A percentile compares a stretch with the other conserved stretches of the same genome.
Evolutionary conservation across 2,113 vertebrate genomes (phyloP).

Genomic region (Oophaga pumilio): DNA sequence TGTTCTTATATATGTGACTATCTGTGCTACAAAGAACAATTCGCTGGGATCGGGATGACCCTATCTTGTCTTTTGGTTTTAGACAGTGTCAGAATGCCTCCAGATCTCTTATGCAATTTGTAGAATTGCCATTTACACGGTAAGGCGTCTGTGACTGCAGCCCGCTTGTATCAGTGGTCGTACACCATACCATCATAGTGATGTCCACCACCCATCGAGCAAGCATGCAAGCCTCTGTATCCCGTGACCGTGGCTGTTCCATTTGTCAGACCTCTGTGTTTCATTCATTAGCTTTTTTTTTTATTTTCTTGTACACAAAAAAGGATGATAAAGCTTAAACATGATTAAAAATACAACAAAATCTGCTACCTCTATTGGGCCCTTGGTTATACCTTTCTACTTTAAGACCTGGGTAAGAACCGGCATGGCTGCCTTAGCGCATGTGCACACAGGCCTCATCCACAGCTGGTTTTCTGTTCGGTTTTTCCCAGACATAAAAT

Average conservation of each 20-base stretch:
- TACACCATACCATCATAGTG: conserved; percentile 1
- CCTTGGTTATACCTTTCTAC: too few relatives aligned
- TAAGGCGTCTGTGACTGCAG: conserved; percentile 70
- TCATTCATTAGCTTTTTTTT: background rate
- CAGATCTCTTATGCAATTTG: conserved; percentile 88
- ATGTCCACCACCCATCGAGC: conserved; percentile 2
- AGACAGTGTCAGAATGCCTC: conserved; percentile 88
- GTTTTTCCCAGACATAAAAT: too few relatives aligned
- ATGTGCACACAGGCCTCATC: too few relatives aligned
- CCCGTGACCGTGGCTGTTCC: background rate
- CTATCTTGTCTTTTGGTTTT: conserved; percentile 70
- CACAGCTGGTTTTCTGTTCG: too few relatives aligned
- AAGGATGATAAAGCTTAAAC: background rate
- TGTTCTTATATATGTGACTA: background rate
- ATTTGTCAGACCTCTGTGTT: background rate
- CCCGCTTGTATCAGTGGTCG: conserved; percentile 53
- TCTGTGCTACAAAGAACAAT: background rate
- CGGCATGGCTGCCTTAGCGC: too few relatives aligned
- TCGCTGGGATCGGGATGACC: conserved; percentile 54
- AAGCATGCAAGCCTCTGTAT: conserved; percentile 30
- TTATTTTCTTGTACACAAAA: background rate
- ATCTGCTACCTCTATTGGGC: too few relatives aligned
- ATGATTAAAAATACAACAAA: background rate
- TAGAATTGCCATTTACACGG: conserved; percentile 89
- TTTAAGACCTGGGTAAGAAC: too few relatives aligned